Conservation (phyloP, 30 jellyfish, hydroid and myxozoan species). For the Rhopilema esculentum region DNA sequence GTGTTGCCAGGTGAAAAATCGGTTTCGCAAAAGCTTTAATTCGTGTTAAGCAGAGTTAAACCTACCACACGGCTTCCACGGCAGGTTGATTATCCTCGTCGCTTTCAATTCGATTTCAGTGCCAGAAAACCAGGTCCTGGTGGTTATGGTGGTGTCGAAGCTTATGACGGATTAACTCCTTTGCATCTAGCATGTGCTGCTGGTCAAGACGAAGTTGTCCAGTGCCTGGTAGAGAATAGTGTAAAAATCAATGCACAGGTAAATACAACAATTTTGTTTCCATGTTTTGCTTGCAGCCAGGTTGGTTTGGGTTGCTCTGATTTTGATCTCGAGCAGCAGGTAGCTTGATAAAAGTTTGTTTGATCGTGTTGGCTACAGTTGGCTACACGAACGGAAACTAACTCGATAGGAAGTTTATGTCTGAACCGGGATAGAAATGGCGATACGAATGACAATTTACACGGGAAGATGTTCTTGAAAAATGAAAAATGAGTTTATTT, state of each 20-base stretch:
- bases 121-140: slow-evolving; percentile 90
- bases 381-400: no score
- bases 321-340: no score
- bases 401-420: no score
- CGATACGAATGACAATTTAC: no score
- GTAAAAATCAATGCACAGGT: slow-evolving; percentile 93
- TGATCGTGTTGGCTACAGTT: no score
- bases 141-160: slow-evolving; percentile 91
- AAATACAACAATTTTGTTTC: no score
- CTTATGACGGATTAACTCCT: slow-evolving; percentile 89
- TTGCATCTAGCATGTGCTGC: slow-evolving; percentile 92
- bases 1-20: background rate
- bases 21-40: background rate
- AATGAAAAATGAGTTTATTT: background rate
- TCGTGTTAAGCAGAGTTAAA: background rate
- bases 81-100: background rate
- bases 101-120: slow-evolving; percentile 25
- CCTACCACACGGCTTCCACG: background rate
- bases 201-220: slow-evolving; percentile 90
- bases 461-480: no score
- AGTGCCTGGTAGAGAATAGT: slow-evolving; percentile 82
- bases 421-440: no score
- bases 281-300: no score
- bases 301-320: no score
- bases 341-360: no score